Conservation (phyloP, 2,797 vertebrate species). For the Oceanodroma leucorhoa region DNA sequence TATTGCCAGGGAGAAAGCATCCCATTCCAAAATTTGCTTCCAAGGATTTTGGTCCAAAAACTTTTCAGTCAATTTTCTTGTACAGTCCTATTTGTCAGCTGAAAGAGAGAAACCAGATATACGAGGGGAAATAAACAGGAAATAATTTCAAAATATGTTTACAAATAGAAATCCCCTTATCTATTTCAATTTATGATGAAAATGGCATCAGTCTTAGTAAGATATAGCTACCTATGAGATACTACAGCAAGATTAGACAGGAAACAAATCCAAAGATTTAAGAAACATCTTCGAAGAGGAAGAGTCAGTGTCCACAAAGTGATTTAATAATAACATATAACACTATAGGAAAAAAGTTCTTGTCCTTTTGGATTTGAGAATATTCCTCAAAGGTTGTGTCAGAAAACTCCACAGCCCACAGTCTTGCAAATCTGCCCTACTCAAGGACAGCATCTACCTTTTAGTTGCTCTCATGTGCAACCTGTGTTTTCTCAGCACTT, state of each 20-base stretch:
- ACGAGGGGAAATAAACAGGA: neutral
- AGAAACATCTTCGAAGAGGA: neutral
- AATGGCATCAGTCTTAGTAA: neutral
- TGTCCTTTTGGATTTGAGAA: neutral
- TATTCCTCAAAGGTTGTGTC: neutral
- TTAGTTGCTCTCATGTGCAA: neutral
- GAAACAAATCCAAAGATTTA: neutral
- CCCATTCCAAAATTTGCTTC: accelerated
- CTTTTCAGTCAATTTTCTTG: neutral
- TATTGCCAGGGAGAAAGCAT: neutral
- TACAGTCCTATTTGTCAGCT: neutral
- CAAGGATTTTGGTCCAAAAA: neutral
- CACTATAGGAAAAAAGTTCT: accelerated
- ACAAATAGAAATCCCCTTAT: neutral
- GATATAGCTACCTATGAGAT: neutral
- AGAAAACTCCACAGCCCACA: neutral
- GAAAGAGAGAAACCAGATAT: neutral
- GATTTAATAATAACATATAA: neutral
- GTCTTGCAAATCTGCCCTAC: neutral
- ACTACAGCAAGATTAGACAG: neutral
- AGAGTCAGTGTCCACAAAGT: neutral
- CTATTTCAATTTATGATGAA: neutral
- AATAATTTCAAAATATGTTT: neutral
- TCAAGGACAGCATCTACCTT: neutral
- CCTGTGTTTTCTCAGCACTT: neutral